Evolutionary conservation across 2,797 vertebrate genomes (phyloP).

Genomic region (Poeciliopsis gracilis): DNA sequence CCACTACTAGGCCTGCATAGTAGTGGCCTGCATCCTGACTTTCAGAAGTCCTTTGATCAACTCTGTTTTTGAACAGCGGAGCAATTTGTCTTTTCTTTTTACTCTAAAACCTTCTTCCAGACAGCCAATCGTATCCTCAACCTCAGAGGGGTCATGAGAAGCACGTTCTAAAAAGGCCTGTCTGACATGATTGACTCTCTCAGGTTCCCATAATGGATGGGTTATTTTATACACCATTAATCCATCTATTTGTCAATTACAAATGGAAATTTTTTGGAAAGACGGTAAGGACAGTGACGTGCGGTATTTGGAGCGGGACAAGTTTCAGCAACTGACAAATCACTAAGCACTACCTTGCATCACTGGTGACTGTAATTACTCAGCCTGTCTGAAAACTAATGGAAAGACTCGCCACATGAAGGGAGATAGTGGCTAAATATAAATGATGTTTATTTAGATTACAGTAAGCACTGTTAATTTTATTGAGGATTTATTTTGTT

Average conservation of each 20-base stretch:
- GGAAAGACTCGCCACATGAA: slow-evolving; percentile 28
- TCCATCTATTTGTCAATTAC: slow-evolving; percentile 77
- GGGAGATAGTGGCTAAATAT: slow-evolving; percentile 16
- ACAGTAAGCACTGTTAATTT: slow-evolving; percentile 43
- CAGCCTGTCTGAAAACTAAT: slow-evolving; percentile 43
- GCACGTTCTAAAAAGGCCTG: slow-evolving; percentile 39
- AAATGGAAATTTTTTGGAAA: slow-evolving; percentile 61
- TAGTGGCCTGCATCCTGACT: not conserved
- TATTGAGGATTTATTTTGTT: slow-evolving; percentile 31
- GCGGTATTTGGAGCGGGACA: not conserved
- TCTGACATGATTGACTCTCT: slow-evolving; percentile 56
- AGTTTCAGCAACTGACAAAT: slow-evolving; percentile 63
- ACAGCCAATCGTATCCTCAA: slow-evolving; percentile 19
- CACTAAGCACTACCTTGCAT: slow-evolving; percentile 61
- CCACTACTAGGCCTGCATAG: not conserved
- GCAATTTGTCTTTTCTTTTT: not conserved
- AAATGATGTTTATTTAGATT: slow-evolving; percentile 45
- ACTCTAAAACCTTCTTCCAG: not conserved
- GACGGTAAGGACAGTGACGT: slow-evolving; percentile 12
- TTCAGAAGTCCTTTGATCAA: slow-evolving; percentile 1
- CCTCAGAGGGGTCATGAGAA: slow-evolving; percentile 50
- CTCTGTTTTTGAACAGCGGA: not conserved
- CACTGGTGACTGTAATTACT: slow-evolving; percentile 60
- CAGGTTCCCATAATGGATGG: slow-evolving; percentile 67
- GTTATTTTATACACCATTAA: slow-evolving; percentile 77